Evolutionary conservation across 2,113 vertebrate genomes (phyloP).

Genomic region (Cavia porcellus): DNA sequence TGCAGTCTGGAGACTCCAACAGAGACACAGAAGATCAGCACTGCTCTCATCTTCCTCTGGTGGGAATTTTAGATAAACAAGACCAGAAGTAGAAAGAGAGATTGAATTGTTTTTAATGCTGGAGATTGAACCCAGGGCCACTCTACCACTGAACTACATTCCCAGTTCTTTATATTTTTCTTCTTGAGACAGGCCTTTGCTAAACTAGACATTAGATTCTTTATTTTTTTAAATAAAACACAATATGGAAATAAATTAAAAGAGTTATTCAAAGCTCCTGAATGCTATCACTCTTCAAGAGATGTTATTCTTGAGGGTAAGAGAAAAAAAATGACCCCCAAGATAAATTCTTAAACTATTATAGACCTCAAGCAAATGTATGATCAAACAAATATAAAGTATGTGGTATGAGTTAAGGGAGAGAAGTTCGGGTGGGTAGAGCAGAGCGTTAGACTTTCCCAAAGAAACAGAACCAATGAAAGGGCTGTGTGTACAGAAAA

Average conservation of each 20-base stretch:
- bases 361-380: background rate
- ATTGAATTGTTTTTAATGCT: no score
- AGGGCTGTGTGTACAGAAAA: background rate
- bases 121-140: no score
- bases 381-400: background rate
- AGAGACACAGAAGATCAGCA: background rate
- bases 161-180: no score
- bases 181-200: no score
- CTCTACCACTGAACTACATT: no score
- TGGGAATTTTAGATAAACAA: background rate
- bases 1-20: background rate
- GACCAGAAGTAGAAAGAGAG: background rate
- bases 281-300: background rate
- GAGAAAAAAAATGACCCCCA: background rate
- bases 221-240: background rate
- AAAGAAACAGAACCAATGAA: background rate
- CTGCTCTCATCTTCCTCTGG: background rate
- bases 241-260: no score
- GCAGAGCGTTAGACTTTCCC: background rate
- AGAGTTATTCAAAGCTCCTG: background rate
- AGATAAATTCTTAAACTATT: background rate
- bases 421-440: no score
- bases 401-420: background rate
- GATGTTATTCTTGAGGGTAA: background rate
- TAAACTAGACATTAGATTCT: background rate